Evolutionary conservation across 2,888 invertebrate genomes (phyloP), one percentile per base, ranked within the genome.

Genomic region (Thyatira batis): DNA sequence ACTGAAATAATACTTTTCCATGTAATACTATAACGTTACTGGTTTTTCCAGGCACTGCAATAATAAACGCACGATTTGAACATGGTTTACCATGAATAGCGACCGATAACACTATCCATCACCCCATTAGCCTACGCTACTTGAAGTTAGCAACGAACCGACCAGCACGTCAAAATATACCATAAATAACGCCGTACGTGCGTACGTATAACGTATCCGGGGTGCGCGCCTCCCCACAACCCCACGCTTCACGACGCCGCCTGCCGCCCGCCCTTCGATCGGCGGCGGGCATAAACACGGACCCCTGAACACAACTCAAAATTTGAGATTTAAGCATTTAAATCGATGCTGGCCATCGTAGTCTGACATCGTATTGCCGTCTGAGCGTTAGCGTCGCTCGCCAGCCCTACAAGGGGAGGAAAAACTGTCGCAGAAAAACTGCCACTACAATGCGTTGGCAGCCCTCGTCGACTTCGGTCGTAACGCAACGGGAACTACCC

Each of bases 21-120:
- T 68, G 63, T 58, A 70, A 74, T 73, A 73, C 59, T 55, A 62
- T 60, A 67, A 60, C 68, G 67, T 66, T 74, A 76, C 59, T 69
- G 83, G 80, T 73, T 76, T 85, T 84, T 83, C 80, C 87, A 82
- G 69, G 73, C 78, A 77, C 73, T 70, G 69, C 66, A 76, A 73
- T 77, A 83, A 78, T 82, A 83, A 78, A 77, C 79, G 78, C 78
- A 82, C 82, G 68, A 74, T 78, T 83, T 78, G 68, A 76, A 77
- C 84, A 78, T 82, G 73, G 77, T 83, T 82, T 82, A 84, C 85
- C 78, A 74, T 82, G 85, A 85, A 86, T 81, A 85, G 78, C 89
- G 80, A 85, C 88, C 90, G 89, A 90, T 90, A 91, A 89, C 89
- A 91, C 87, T 87, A 90, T 89, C 88, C 89, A 90, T 91, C 91